Percentiles rank a stretch among this genome's conserved stretches.
phyloP scores from a whole-genome alignment of 1,140 invertebrate genomes.

The Nymphalis io region DNA sequence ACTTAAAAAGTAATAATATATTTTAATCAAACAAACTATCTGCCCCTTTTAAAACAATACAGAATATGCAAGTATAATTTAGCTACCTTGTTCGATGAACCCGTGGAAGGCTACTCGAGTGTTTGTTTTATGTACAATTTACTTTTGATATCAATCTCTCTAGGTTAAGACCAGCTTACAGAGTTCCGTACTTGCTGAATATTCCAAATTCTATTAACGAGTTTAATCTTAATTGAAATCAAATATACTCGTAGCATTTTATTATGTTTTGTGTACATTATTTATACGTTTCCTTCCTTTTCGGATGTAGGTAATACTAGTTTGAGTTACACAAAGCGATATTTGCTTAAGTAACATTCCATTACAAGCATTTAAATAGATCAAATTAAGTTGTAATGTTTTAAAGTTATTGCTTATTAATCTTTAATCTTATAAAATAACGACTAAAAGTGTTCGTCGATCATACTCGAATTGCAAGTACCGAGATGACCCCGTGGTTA shows the following conservation, averaged over 20 bases:
- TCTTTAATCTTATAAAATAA: not conserved
- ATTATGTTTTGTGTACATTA: constrained; percentile 23
- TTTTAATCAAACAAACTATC: not conserved
- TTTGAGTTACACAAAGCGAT: constrained; percentile 12
- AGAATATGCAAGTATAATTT: constrained; percentile 8
- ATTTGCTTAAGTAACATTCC: not conserved
- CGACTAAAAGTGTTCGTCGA: too few relatives aligned
- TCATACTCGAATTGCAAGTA: not conserved
- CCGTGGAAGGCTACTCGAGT: constrained; percentile 31
- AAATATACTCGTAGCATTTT: constrained; percentile 26
- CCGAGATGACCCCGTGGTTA: too few relatives aligned
- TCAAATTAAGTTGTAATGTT: not conserved
- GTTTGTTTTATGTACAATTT: constrained; percentile 56
- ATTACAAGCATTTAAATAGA: not conserved
- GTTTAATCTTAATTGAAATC: constrained; percentile 42
- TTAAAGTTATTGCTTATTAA: not conserved
- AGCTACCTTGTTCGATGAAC: constrained; percentile 51
- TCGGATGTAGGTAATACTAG: constrained; percentile 1
- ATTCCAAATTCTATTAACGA: constrained; percentile 26
- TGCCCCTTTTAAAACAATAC: not conserved
- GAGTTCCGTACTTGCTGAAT: constrained; percentile 30
- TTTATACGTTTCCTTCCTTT: constrained; percentile 28
- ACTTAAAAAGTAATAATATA: not conserved
- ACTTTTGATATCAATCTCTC: constrained; percentile 59
- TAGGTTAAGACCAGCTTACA: constrained; percentile 55